These are phyloP conservation scores for Anoplolepis gracilipes DNA, from an alignment of 1,140 invertebrate species.

Conservation along the genomic window DNA sequence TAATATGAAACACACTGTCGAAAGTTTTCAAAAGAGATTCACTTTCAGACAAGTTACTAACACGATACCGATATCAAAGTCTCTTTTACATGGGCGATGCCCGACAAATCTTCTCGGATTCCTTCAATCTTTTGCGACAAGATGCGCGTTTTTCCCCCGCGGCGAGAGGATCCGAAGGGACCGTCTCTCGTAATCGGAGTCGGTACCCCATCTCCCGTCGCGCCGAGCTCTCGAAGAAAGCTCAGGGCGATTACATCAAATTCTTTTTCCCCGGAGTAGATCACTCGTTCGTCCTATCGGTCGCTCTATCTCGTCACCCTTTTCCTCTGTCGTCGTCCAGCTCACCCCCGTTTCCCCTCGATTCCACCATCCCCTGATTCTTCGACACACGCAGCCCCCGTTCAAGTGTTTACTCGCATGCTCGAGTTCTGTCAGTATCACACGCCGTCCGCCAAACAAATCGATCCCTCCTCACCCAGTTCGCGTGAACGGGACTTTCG, in stretches of 20 bases:
- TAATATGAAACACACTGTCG: not conserved
- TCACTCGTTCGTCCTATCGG: slow-evolving; percentile 21
- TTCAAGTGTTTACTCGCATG: slow-evolving; percentile 73
- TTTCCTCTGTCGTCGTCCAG: too few relatives aligned
- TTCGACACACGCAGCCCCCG: slow-evolving; percentile 4
- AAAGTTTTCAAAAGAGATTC: slow-evolving; percentile 4
- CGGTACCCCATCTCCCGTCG: slow-evolving; percentile 27
- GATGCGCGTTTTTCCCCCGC: slow-evolving; percentile 15
- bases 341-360: not conserved
- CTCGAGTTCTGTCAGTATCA: slow-evolving; percentile 72
- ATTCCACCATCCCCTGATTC: not conserved
- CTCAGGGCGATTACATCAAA: slow-evolving; percentile 62
- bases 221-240: slow-evolving; percentile 55
- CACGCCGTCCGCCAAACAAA: slow-evolving; percentile 71
- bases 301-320: slow-evolving; percentile 33
- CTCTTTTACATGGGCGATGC: slow-evolving; percentile 11
- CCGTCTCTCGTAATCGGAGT: slow-evolving; percentile 57
- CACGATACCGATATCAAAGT: slow-evolving; percentile 1
- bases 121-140: slow-evolving; percentile 51
- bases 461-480: slow-evolving; percentile 64
- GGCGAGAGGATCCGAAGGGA: slow-evolving; percentile 6
- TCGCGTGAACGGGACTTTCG: slow-evolving; percentile 21
- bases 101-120: slow-evolving; percentile 49
- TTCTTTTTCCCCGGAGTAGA: slow-evolving; percentile 61
- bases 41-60: slow-evolving; percentile 18